Conservation (phyloP, 1,140 invertebrate genomes). For the Schlechtendalia chinensis region DNA sequence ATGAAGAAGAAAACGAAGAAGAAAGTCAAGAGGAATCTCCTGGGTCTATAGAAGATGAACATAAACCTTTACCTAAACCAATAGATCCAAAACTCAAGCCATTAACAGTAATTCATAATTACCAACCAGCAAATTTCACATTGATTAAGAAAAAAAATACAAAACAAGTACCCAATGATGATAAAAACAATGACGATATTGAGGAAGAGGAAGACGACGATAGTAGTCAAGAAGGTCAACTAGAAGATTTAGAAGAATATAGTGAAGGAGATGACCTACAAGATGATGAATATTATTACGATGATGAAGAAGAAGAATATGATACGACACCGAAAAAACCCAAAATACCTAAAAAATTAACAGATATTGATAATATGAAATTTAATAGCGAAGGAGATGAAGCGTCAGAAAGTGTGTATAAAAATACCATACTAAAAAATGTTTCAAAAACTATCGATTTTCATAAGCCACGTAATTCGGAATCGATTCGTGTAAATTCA, state of each 20-base stretch:
- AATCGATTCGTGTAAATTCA: neutral
- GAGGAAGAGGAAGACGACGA: slow-evolving; percentile 24
- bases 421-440: slow-evolving; percentile 33
- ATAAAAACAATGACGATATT: neutral
- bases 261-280: slow-evolving; percentile 26
- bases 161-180: neutral
- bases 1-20: slow-evolving; percentile 51
- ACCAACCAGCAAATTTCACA: slow-evolving; percentile 50
- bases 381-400: slow-evolving; percentile 24
- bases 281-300: slow-evolving; percentile 51
- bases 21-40: slow-evolving; percentile 47
- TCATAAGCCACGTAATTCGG: neutral
- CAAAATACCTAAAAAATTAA: slow-evolving; percentile 39
- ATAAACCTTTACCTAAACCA: slow-evolving; percentile 18
- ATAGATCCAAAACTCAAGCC: slow-evolving; percentile 37
- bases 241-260: slow-evolving; percentile 26
- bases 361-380: slow-evolving; percentile 47
- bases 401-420: slow-evolving; percentile 20
- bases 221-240: slow-evolving; percentile 40
- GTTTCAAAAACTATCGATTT: slow-evolving; percentile 27
- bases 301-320: slow-evolving; percentile 50
- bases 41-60: slow-evolving; percentile 37
- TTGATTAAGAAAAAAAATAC: neutral
- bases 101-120: slow-evolving; percentile 42
- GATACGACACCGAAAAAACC: slow-evolving; percentile 45